Evolutionary conservation across 2,797 vertebrate genomes (phyloP).

Genomic region (Anas acuta): DNA sequence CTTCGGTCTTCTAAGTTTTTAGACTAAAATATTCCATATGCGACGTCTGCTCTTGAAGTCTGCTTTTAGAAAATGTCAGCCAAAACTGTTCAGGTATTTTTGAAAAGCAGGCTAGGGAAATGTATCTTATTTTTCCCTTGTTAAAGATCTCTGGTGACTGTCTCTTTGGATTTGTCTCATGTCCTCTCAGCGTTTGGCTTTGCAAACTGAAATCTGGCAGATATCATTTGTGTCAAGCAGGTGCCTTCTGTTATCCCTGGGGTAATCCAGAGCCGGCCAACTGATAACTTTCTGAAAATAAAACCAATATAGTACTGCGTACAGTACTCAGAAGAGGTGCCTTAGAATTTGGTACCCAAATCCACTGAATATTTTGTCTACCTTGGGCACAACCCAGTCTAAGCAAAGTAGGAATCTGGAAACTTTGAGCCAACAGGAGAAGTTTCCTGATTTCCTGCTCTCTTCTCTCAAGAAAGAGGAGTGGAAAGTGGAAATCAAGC

Average conservation of each 20-base stretch:
- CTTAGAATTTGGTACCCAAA: not conserved
- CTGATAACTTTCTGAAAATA: constrained; percentile 37
- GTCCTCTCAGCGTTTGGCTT: not conserved
- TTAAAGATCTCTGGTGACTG: not conserved
- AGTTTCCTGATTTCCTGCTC: too few species aligned
- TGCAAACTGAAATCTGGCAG: constrained; percentile 45
- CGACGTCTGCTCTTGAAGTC: not conserved
- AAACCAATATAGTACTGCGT: not conserved
- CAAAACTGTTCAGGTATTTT: not conserved
- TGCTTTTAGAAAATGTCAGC: not conserved
- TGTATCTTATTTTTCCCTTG: not conserved
- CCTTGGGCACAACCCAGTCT: not conserved
- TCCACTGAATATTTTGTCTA: not conserved
- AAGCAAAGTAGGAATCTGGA: not conserved
- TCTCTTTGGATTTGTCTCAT: constrained; percentile 12
- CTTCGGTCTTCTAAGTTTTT: not conserved
- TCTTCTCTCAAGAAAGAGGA: not conserved
- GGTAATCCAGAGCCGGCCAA: constrained; percentile 28
- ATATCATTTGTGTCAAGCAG: constrained; percentile 14
- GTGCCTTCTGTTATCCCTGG: constrained; percentile 23
- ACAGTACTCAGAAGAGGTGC: not conserved
- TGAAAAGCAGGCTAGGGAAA: not conserved
- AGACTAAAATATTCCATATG: not conserved
- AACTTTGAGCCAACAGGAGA: not conserved
- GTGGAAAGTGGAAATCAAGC: not conserved